Evolutionary conservation across 2,888 invertebrate genomes (phyloP).

Genomic region (Caradrina clavipalpis): DNA sequence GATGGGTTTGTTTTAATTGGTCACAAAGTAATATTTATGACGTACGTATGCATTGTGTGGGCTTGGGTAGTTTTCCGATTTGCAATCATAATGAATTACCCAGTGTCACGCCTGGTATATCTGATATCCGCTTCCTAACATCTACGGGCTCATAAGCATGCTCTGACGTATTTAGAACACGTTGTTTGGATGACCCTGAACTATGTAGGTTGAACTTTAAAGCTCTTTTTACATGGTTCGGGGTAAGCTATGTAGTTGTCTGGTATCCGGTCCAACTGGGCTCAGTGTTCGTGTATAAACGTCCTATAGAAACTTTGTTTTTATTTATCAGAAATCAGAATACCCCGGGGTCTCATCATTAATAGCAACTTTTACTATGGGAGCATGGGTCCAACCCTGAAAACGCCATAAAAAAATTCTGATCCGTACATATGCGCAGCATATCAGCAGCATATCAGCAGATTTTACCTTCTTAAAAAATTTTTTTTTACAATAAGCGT

Average conservation of each 20-base stretch:
- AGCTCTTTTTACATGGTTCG: neutral
- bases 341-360: too few species aligned
- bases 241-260: neutral
- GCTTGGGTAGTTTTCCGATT: constrained; percentile 46
- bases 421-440: too few species aligned
- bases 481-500: too few species aligned
- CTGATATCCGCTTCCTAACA: constrained; percentile 26
- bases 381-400: too few species aligned
- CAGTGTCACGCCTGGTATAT: constrained; percentile 6
- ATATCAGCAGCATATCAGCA: too few species aligned
- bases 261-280: neutral
- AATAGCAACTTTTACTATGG: too few species aligned
- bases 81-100: constrained; percentile 15
- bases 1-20: constrained; percentile 15
- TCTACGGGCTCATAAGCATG: neutral
- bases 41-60: constrained; percentile 14
- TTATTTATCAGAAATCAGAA: too few species aligned
- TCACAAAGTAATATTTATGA: constrained; percentile 19
- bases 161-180: constrained; percentile 17
- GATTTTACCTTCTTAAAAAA: too few species aligned
- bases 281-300: neutral
- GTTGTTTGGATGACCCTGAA: neutral
- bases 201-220: too few species aligned
- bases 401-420: too few species aligned
- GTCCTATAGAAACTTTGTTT: too few species aligned